Evolutionary conservation across 2,888 invertebrate species (phyloP).

Genomic region (Chrysomela aeneicollis): DNA sequence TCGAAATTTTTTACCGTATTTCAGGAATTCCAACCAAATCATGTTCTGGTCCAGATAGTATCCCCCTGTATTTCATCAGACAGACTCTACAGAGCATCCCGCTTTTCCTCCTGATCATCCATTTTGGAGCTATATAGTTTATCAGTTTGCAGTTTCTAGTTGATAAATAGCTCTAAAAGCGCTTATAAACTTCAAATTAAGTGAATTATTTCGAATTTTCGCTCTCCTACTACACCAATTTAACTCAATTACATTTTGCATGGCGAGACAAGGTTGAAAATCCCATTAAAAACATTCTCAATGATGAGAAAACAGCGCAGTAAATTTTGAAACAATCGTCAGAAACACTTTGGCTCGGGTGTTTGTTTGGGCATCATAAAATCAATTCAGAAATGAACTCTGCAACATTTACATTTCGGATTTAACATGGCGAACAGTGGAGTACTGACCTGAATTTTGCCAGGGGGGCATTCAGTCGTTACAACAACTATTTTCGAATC

Average conservation of each 20-base stretch:
- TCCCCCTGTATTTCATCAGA: too few relatives aligned
- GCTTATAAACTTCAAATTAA: too few relatives aligned
- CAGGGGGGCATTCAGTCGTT: background rate
- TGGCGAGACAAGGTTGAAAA: background rate
- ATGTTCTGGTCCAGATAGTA: too few relatives aligned
- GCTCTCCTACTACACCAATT: background rate
- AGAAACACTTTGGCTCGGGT: background rate
- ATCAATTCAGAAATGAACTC: conserved; percentile 14
- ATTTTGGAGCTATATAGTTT: too few relatives aligned
- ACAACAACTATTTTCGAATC: conserved; percentile 22
- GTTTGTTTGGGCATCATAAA: conserved; percentile 4
- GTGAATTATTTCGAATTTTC: too few relatives aligned
- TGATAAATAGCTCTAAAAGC: too few relatives aligned
- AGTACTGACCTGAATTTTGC: background rate
- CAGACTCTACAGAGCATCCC: too few relatives aligned
- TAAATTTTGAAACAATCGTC: conserved; percentile 2
- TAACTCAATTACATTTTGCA: background rate
- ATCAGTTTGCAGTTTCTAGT: too few relatives aligned
- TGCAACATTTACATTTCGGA: conserved; percentile 20
- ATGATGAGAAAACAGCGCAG: background rate
- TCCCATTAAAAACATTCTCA: background rate
- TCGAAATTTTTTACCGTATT: too few relatives aligned
- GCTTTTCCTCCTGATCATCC: too few relatives aligned
- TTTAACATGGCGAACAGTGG: background rate
- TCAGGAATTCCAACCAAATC: too few relatives aligned